Conservation (phyloP, 2,888 invertebrate species). For the Drosophila mulleri region DNA sequence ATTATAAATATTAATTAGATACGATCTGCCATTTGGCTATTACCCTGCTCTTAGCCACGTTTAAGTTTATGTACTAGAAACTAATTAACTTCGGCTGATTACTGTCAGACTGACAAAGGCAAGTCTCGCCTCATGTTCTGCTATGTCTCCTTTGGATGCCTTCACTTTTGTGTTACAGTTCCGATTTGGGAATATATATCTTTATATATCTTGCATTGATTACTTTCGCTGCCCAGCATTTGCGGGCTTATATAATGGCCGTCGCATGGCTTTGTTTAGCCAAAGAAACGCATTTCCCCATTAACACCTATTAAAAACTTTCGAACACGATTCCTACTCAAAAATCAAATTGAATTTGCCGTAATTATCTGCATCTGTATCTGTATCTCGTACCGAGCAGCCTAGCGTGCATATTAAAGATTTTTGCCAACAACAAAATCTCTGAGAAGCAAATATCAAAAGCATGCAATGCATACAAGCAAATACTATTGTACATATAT, state of each 20-base stretch:
- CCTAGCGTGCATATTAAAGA: conserved; percentile 56
- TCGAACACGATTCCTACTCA: conserved; percentile 36
- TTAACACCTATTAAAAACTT: conserved; percentile 43
- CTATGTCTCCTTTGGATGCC: background rate
- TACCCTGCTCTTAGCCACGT: background rate
- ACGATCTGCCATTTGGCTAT: background rate
- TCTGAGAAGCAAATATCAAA: conserved; percentile 8
- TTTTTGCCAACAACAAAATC: conserved; percentile 15
- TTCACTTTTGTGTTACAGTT: too few relatives aligned
- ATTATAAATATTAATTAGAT: conserved; percentile 1
- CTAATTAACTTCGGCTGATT: background rate
- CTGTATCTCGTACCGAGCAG: conserved; percentile 26
- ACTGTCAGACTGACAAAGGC: too few relatives aligned
- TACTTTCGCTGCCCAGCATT: conserved; percentile 19
- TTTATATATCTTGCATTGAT: conserved; percentile 2
- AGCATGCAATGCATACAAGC: conserved; percentile 43
- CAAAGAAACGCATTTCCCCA: conserved; percentile 35
- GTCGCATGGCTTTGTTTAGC: conserved; percentile 7
- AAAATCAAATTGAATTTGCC: conserved; percentile 31
- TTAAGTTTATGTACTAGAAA: background rate
- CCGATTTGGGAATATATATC: background rate
- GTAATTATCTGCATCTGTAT: conserved; percentile 24
- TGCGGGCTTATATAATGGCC: conserved; percentile 19
- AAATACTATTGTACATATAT: background rate
- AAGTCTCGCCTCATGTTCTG: background rate